Conservation (phyloP, 2,888 invertebrate genomes). For the Eupithecia subfuscata region DNA sequence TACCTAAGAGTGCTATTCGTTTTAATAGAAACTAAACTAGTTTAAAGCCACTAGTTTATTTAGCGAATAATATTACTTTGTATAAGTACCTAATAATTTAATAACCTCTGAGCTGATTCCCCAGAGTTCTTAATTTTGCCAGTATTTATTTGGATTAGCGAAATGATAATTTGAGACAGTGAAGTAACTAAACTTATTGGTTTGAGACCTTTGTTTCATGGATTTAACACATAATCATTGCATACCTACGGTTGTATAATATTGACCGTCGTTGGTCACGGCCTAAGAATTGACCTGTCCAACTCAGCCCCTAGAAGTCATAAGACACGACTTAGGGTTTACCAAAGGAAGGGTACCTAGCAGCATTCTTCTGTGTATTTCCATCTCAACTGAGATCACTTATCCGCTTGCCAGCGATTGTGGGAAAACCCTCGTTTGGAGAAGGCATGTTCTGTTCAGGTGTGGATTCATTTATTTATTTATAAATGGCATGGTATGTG, state of each 20-base stretch:
- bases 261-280: not conserved
- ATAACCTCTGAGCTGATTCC: not conserved
- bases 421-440: too few species aligned
- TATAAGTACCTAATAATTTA: not conserved
- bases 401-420: too few species aligned
- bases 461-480: too few species aligned
- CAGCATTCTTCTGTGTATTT: too few species aligned
- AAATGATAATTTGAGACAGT: not conserved
- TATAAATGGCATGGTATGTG: too few species aligned
- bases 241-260: too few species aligned
- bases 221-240: not conserved
- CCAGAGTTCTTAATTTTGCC: not conserved
- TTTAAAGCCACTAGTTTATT: not conserved
- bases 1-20: conserved; percentile 2
- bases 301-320: too few species aligned
- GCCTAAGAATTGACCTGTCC: not conserved
- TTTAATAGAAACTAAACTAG: not conserved
- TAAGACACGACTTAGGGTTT: too few species aligned
- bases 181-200: too few species aligned
- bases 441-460: too few species aligned
- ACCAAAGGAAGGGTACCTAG: too few species aligned
- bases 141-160: not conserved
- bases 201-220: not conserved
- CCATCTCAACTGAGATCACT: too few species aligned
- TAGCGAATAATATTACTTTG: not conserved